Percentiles rank a stretch among this genome's conserved stretches.
Evolutionary conservation across 2,888 invertebrate species (phyloP).

Genomic region (Drosophila yooni): DNA sequence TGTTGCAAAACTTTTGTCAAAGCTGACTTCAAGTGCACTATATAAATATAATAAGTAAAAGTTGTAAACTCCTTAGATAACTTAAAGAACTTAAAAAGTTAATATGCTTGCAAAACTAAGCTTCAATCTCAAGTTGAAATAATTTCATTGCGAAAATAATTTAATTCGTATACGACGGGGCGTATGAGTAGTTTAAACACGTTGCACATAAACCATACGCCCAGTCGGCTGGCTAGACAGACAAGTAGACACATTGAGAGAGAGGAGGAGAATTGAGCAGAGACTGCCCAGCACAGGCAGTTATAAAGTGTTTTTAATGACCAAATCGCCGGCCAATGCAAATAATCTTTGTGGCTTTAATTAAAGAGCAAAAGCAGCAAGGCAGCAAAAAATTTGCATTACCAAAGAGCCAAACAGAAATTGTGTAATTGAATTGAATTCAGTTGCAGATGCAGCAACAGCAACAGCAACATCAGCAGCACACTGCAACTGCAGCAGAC

Average conservation of each 20-base stretch:
- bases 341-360: conserved; percentile 62
- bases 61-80: background rate
- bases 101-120: background rate
- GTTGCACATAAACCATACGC: conserved; percentile 52
- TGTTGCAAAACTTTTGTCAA: background rate
- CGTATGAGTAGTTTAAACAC: conserved; percentile 71
- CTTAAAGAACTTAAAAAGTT: background rate
- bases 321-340: conserved; percentile 43
- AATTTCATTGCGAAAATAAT: background rate
- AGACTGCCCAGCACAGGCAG: conserved; percentile 14
- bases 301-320: conserved; percentile 62
- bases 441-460: conserved; percentile 41
- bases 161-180: conserved; percentile 48
- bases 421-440: conserved; percentile 70
- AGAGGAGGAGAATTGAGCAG: background rate
- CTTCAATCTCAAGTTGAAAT: conserved; percentile 1
- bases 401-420: conserved; percentile 51
- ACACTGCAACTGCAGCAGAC: conserved; percentile 20
- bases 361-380: conserved; percentile 56
- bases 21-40: background rate
- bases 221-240: conserved; percentile 40
- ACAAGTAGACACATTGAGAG: conserved; percentile 16
- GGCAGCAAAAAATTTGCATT: conserved; percentile 57
- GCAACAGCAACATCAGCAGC: conserved; percentile 27
- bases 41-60: no score